Evolutionary conservation across 2,113 vertebrate species (phyloP).

Genomic region (Opisthocomus hoazin): DNA sequence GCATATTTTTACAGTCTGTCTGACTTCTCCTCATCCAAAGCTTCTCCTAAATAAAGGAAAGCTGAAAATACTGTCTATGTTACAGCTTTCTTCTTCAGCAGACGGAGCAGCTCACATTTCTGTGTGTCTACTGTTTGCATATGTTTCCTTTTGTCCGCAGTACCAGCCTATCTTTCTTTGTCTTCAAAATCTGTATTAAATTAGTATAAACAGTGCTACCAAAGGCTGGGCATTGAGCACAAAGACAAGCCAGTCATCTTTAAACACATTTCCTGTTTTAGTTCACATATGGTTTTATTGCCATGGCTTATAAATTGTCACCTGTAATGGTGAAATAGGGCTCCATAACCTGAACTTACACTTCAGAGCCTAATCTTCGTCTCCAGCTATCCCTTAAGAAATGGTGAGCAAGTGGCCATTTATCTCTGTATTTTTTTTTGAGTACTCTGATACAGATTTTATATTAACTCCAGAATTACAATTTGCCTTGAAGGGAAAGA

Average conservation of each 20-base stretch:
- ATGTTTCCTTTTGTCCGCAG: slow-evolving; percentile 17
- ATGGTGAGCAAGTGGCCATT: slow-evolving; percentile 50
- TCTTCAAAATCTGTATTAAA: slow-evolving; percentile 16
- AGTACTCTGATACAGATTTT: slow-evolving; percentile 21
- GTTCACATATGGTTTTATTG: slow-evolving; percentile 53
- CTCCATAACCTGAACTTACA: slow-evolving; percentile 52
- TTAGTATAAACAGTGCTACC: slow-evolving; percentile 36
- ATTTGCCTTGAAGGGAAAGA: slow-evolving; percentile 22
- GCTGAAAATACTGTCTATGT: background rate
- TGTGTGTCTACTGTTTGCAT: background rate
- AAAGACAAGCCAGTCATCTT: slow-evolving; percentile 21
- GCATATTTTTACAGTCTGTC: background rate
- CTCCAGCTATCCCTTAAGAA: slow-evolving; percentile 53
- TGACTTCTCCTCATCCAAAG: background rate
- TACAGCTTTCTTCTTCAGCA: background rate
- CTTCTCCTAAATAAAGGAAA: background rate
- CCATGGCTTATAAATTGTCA: slow-evolving; percentile 54
- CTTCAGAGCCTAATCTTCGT: slow-evolving; percentile 43
- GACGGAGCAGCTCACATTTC: background rate
- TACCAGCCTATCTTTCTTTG: slow-evolving; percentile 28
- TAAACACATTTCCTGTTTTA: slow-evolving; percentile 48
- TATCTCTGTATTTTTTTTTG: slow-evolving; percentile 38
- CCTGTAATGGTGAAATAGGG: slow-evolving; percentile 60
- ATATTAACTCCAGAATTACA: slow-evolving; percentile 47
- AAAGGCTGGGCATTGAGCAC: slow-evolving; percentile 5